Evolutionary conservation across 2,888 invertebrate genomes (phyloP).

Genomic region (Ametastegia equiseti): DNA sequence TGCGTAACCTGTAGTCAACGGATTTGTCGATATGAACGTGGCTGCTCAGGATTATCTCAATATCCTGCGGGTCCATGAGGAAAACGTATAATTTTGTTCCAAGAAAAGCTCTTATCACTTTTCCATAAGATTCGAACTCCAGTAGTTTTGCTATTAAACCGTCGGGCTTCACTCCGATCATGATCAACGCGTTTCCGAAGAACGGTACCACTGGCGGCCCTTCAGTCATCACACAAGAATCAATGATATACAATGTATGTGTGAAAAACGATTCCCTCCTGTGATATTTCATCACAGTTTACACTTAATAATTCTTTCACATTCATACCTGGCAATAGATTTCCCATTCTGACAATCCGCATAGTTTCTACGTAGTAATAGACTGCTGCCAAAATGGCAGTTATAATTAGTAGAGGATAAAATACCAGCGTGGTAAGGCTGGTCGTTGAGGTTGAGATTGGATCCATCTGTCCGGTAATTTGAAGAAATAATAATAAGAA

Average conservation of each 20-base stretch:
- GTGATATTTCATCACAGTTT: neutral
- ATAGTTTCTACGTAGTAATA: constrained; percentile 68
- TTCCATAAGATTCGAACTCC: constrained; percentile 63
- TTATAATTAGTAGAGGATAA: constrained; percentile 66
- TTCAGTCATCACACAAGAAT: constrained; percentile 49
- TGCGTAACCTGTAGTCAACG: constrained; percentile 68
- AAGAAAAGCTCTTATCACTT: constrained; percentile 66
- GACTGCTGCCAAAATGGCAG: constrained; percentile 63
- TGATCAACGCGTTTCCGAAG: constrained; percentile 67
- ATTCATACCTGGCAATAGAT: constrained; percentile 69
- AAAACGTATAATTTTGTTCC: constrained; percentile 70
- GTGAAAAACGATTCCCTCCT: neutral
- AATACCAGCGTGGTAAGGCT: constrained; percentile 63
- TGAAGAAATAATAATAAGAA: neutral
- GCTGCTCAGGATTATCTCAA: constrained; percentile 72
- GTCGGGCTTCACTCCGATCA: constrained; percentile 62
- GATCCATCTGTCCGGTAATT: constrained; percentile 60
- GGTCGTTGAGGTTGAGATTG: constrained; percentile 58
- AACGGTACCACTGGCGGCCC: constrained; percentile 69
- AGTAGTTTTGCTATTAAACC: constrained; percentile 59
- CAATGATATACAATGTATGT: neutral
- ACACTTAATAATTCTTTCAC: neutral
- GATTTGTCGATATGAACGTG: constrained; percentile 72
- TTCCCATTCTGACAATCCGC: constrained; percentile 63
- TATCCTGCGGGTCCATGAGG: constrained; percentile 68